Conservation (phyloP, 2,113 vertebrate species). For the Anser cygnoides region DNA sequence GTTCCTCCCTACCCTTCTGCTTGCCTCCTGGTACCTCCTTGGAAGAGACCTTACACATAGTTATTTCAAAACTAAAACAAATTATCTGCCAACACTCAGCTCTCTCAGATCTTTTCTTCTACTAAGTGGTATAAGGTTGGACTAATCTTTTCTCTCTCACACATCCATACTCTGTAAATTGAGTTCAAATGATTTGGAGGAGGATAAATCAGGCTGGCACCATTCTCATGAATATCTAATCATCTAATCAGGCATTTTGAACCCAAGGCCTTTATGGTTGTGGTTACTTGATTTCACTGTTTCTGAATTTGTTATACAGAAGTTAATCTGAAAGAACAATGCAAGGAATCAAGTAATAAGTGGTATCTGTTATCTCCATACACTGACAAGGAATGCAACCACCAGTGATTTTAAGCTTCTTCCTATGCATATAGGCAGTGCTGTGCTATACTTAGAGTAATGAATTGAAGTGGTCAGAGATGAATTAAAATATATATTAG, state of each 20-base stretch:
- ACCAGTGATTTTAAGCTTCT: background rate
- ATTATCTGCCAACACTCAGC: background rate
- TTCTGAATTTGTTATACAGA: background rate
- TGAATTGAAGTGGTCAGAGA: background rate
- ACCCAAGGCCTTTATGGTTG: background rate
- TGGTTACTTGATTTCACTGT: background rate
- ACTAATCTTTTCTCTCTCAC: constrained; percentile 40
- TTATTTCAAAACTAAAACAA: background rate
- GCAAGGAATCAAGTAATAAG: background rate
- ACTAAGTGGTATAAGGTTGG: constrained; percentile 23
- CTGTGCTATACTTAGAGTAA: background rate
- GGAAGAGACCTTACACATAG: background rate
- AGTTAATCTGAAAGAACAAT: constrained; percentile 36
- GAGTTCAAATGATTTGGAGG: constrained; percentile 41
- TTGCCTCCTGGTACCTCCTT: background rate
- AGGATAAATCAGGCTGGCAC: background rate
- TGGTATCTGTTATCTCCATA: background rate
- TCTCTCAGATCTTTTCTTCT: background rate
- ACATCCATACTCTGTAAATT: background rate
- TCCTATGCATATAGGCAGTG: background rate
- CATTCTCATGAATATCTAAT: constrained; percentile 27
- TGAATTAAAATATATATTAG: constrained; percentile 9
- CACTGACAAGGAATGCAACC: background rate
- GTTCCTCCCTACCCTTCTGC: background rate
- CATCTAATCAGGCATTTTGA: background rate